Evolutionary conservation across 1,140 invertebrate genomes (phyloP), one percentile per base, ranked within the genome.

Genomic region (Whitmania pigra): DNA sequence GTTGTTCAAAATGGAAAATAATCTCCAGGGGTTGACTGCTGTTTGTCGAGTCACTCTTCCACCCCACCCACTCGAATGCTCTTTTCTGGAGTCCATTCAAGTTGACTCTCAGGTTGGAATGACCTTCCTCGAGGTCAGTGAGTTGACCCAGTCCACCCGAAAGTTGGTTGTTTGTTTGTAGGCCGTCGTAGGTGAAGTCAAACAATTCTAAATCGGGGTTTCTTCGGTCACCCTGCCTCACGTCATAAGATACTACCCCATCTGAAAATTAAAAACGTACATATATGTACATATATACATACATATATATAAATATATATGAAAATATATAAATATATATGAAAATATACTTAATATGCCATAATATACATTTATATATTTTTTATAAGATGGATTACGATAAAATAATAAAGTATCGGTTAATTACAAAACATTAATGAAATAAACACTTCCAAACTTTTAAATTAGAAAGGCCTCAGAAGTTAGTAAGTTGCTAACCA

Each of bases 101-200:
- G 80, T 89, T 88, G n/a, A 86, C 81, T 75, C 88, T 86, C 79
- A 90, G 91, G 79, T 91, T 88, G 74, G 89, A 87, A 20, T 87
- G 85, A 66, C 91, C 91, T 74, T 76, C 76, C 49, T 79, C 86
- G 20, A 92, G 92, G 80, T 95, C 92, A 25, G 88, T 89, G 71
- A 96, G 84, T 79, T 91, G 89, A 22, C 93, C 93, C 3, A 95
- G 82, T 27, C 93, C 93, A 66, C 87, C 86, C 20, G 85, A 82
- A 71, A 93, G 85, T 17, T 49, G 43, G 81, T 76, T 86, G 85
- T 90, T 88, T 22, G 80, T 74, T 71, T 88, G 85, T 53, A 79
- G 78, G 2, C 94, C 93, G 82, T 97, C 94, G 83, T 96, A 97
- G 53, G 89, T 90, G 75, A 89, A 87, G 81, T 97, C 94, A 73